Percentiles rank a stretch among this genome's conserved stretches.
Conservation (phyloP, 92 coral and sea anemone genomes). For the Epizoanthus illoricatus region DNA sequence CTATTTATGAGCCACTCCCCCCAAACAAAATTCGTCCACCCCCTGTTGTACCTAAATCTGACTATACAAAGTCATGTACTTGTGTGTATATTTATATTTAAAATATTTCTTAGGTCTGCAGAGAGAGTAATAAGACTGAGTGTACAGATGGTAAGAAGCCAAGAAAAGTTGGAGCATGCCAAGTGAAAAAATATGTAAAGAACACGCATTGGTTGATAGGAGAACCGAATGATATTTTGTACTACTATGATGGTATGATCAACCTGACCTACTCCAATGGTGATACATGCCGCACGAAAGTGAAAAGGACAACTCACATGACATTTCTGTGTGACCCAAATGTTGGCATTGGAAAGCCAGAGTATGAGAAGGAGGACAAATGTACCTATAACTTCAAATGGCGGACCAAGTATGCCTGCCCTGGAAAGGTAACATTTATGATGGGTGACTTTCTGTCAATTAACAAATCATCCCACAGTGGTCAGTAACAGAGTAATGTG, state of each 20-base stretch:
- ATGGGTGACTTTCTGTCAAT: too few relatives aligned
- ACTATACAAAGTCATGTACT: too few relatives aligned
- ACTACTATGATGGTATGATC: constrained; percentile 92
- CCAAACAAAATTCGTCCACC: too few relatives aligned
- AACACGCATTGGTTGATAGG: constrained; percentile 42
- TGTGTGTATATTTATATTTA: not conserved
- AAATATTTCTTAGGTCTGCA: constrained; percentile 39
- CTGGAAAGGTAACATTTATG: constrained; percentile 69
- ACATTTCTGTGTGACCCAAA: constrained; percentile 78
- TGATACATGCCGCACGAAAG: constrained; percentile 46
- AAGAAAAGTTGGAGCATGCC: constrained; percentile 72
- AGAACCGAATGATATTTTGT: constrained; percentile 49
- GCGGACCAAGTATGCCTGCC: constrained; percentile 94
- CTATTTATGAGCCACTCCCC: too few relatives aligned
- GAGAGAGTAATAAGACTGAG: constrained; percentile 17
- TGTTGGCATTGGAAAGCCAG: constrained; percentile 64
- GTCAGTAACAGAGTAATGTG: too few relatives aligned
- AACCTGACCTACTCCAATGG: constrained; percentile 76
- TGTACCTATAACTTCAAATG: constrained; percentile 88
- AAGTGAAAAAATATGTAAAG: not conserved
- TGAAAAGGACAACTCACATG: constrained; percentile 57
- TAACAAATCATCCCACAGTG: too few relatives aligned
- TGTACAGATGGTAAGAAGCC: not conserved
- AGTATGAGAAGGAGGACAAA: constrained; percentile 64
- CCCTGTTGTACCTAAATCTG: not conserved